Percentiles rank a stretch among this genome's conserved stretches.
Conservation (phyloP, 2,113 vertebrate species). For the Amazona vittata region DNA sequence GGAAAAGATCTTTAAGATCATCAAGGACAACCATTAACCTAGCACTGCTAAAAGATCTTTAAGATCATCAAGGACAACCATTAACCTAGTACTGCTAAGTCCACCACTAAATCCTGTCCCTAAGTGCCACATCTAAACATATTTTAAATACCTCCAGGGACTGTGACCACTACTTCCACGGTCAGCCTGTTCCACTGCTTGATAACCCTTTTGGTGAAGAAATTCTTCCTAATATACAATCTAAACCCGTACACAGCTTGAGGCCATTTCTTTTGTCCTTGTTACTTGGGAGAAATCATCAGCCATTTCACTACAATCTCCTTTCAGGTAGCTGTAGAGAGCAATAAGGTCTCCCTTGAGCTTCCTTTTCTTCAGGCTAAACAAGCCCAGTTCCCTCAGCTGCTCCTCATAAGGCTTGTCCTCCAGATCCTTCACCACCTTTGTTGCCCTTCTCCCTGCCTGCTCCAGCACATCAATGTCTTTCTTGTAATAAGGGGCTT, state of each 20-base stretch:
- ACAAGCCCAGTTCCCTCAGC: neutral
- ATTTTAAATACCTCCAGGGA: neutral
- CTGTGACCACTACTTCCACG: neutral
- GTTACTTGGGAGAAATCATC: neutral
- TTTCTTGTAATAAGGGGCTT: neutral
- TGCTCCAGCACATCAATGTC: neutral
- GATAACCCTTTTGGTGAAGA: neutral
- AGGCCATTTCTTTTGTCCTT: neutral
- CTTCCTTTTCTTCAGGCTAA: neutral
- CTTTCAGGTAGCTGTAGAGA: neutral
- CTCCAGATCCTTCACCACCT: neutral
- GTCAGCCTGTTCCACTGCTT: neutral
- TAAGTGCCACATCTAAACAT: neutral
- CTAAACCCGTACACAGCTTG: neutral
- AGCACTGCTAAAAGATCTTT: too few species aligned
- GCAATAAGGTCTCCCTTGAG: fast-evolving
- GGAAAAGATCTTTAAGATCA: neutral
- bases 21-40: neutral
- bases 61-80: too few species aligned
- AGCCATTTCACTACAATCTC: neutral
- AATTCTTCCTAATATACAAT: neutral
- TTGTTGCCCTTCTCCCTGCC: neutral
- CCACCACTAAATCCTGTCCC: neutral
- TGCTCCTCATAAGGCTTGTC: neutral
- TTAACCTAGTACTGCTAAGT: neutral